phyloP scores from a whole-genome alignment of 2,888 invertebrate genomes.

The Microdon myrmicae region DNA sequence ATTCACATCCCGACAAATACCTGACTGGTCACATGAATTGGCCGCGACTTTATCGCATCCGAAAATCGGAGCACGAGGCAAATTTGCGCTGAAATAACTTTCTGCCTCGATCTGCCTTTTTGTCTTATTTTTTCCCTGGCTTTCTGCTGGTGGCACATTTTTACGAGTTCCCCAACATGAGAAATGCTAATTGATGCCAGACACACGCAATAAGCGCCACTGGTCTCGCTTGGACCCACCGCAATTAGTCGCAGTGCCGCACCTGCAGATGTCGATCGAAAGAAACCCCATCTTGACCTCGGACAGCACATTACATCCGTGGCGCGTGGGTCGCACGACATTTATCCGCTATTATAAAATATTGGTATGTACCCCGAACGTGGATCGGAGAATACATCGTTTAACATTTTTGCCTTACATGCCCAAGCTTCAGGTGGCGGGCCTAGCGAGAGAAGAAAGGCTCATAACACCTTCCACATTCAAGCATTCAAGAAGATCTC shows the following conservation, averaged over 20 bases:
- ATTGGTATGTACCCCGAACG: slow-evolving; percentile 4
- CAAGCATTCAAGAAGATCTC: slow-evolving; percentile 12
- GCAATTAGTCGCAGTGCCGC: slow-evolving; percentile 10
- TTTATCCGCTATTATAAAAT: slow-evolving; percentile 25
- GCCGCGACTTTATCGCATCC: slow-evolving; percentile 30
- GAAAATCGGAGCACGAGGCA: slow-evolving; percentile 33
- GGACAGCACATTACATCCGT: slow-evolving; percentile 10
- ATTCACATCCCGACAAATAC: slow-evolving; percentile 32
- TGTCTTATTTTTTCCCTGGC: slow-evolving; percentile 11
- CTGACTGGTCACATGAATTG: slow-evolving; percentile 43
- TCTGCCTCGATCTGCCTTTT: slow-evolving; percentile 34
- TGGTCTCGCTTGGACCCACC: not conserved
- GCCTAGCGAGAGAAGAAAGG: too few relatives aligned
- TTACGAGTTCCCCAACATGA: slow-evolving; percentile 21
- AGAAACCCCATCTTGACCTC: slow-evolving; percentile 39
- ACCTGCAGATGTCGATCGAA: slow-evolving; percentile 4
- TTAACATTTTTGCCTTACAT: not conserved
- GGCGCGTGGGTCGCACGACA: slow-evolving; percentile 29
- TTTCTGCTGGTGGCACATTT: slow-evolving; percentile 1
- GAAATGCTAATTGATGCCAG: slow-evolving; percentile 43
- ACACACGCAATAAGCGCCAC: slow-evolving; percentile 8
- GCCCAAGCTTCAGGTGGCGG: too few relatives aligned
- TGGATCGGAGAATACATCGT: slow-evolving; percentile 11
- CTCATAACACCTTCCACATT: too few relatives aligned
- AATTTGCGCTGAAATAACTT: slow-evolving; percentile 38